Base-by-base conservation (phyloP, 2,113 vertebrate genomes). In the Oreocharis arfaki region DNA sequence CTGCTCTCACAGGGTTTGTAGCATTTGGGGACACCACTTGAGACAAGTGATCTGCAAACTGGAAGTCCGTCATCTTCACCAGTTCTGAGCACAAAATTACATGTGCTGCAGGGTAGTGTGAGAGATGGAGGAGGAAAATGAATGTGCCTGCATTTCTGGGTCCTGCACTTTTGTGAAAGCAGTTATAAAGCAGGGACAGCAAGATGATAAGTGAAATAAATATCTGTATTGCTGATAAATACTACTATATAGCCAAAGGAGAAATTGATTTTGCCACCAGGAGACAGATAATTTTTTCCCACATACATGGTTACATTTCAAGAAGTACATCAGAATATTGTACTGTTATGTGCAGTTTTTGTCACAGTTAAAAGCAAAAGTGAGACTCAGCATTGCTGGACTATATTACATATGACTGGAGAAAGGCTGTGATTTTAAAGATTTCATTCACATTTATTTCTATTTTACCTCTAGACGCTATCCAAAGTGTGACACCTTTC, bases 241-340 rank as follows among this genome's bases (percentile, higher is more conserved):
- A 57, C 53, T 82, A 32, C 69, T 65, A 10, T 49, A 37, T 24
- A 82, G 56, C 49, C n/a, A 68, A 92, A 94, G 53, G 23, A 95
- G 53, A 87, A 92, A 96, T 69, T 61, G 74, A 89, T 87, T 97
- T 92, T 96, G 69, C 74, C 52, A 65, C 75, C 46, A 69, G 46
- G 76, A 93, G 52, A 71, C 27, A 78, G 37, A 47, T 68, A 23
- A 16, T 13, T 89, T 89, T 91, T 89, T 91, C 56, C 44, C 64
- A 56, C 49, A 37, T 61, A 69, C 6, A 24, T 87, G n/a, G 57
- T 82, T 87, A 73, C 37, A 33, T 91, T 95, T 93, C 70, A 79
- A 89, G 70, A 87, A 82, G 32, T 82, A 27, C 46, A 42, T 82
- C 65, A 91, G 69, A 79, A 87, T 85, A 68, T 49, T 76, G 49